phyloP scores from a whole-genome alignment of 2,888 invertebrate genomes.

The Sturmia bella region DNA sequence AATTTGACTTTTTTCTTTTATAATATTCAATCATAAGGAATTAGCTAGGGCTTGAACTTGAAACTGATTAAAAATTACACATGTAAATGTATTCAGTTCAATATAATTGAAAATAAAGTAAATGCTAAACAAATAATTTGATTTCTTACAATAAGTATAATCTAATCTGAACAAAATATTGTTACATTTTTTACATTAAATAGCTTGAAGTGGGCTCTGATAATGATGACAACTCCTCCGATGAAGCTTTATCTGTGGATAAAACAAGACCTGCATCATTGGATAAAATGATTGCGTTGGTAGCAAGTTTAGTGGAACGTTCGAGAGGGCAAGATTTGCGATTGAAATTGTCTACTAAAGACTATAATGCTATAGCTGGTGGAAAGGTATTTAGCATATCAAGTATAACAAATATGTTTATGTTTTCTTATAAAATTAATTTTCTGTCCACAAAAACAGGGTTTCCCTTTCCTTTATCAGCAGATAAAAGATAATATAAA shows the following conservation, averaged over 20 bases:
- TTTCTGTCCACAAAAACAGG: slow-evolving; percentile 83
- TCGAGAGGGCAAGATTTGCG: slow-evolving; percentile 90
- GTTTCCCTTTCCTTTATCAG: slow-evolving; percentile 96
- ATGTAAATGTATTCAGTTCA: too few species aligned
- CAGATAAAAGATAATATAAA: slow-evolving; percentile 97
- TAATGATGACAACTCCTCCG: slow-evolving; percentile 83
- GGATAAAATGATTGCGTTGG: slow-evolving; percentile 97
- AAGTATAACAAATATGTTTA: not conserved
- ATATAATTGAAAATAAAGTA: too few species aligned
- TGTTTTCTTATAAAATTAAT: not conserved
- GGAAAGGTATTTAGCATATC: slow-evolving; percentile 86
- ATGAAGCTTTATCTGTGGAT: slow-evolving; percentile 83
- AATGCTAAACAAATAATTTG: too few species aligned
- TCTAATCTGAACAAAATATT: not conserved
- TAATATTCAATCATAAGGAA: too few species aligned
- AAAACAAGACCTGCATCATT: slow-evolving; percentile 94
- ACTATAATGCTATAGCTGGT: slow-evolving; percentile 91
- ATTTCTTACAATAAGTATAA: not conserved
- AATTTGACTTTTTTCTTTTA: too few species aligned
- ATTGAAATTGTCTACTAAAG: slow-evolving; percentile 89
- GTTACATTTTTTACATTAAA: not conserved
- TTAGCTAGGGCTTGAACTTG: too few species aligned
- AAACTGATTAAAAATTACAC: too few species aligned
- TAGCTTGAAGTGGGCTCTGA: slow-evolving; percentile 82
- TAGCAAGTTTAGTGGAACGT: slow-evolving; percentile 93